phyloP scores from a whole-genome alignment of 2,113 vertebrate species.

The Xiphophorus hellerii region DNA sequence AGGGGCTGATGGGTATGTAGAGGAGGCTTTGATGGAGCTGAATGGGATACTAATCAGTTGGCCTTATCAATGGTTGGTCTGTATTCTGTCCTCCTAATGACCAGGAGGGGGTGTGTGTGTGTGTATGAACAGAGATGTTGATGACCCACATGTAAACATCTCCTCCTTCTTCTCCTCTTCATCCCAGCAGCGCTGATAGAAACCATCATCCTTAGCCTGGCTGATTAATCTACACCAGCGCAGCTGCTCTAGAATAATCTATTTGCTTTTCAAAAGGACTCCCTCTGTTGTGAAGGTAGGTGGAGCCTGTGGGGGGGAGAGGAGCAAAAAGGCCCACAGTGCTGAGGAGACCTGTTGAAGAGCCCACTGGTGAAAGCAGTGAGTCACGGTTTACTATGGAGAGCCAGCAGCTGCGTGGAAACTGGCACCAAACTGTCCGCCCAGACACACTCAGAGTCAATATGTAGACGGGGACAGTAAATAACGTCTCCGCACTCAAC shows the following conservation, averaged over 20 bases:
- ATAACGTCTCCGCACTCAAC: neutral
- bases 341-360: slow-evolving; percentile 58
- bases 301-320: slow-evolving; percentile 32
- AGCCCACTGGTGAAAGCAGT: neutral
- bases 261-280: slow-evolving; percentile 24
- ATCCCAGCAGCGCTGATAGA: neutral
- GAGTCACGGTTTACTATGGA: neutral
- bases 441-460: too few species aligned
- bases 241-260: slow-evolving; percentile 19
- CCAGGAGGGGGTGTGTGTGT: slow-evolving; percentile 9
- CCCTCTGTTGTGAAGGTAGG: slow-evolving; percentile 39
- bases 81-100: slow-evolving; percentile 68
- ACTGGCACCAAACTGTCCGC: too few species aligned
- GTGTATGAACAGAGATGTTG: slow-evolving; percentile 42
- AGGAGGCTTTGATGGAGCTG: slow-evolving; percentile 66
- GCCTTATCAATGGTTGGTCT: slow-evolving; percentile 69
- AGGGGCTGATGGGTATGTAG: slow-evolving; percentile 46
- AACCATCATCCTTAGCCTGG: too few species aligned
- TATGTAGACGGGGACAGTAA: too few species aligned
- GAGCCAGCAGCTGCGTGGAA: too few species aligned
- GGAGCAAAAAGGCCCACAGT: slow-evolving; percentile 47
- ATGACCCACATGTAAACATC: slow-evolving; percentile 63
- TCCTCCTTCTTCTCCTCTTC: slow-evolving; percentile 44
- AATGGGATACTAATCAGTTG: slow-evolving; percentile 74
- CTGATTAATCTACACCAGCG: neutral